These are phyloP conservation scores for Papilio helenus DNA, from an alignment of 1,140 invertebrate species.

Conservation along the genomic window DNA sequence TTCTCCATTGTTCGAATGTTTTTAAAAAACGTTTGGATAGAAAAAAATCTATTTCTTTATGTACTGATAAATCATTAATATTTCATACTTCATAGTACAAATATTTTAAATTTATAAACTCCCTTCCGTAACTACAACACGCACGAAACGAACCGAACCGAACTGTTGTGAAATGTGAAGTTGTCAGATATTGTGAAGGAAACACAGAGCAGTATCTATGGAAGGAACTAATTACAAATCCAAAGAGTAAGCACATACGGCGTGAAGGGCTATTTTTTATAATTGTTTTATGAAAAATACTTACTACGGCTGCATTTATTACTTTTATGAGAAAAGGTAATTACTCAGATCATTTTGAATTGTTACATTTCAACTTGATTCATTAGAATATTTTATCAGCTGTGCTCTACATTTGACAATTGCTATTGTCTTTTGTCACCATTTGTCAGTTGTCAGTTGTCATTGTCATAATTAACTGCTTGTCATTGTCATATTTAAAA, in stretches of 20 bases:
- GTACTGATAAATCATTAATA: conserved; percentile 1
- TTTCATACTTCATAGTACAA: conserved; percentile 22
- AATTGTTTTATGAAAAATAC: too few species aligned
- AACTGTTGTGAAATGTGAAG: conserved; percentile 30
- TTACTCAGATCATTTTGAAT: too few species aligned
- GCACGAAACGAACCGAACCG: conserved; percentile 24
- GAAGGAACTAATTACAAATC: background rate
- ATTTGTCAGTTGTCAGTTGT: background rate
- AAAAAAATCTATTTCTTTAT: conserved; percentile 1
- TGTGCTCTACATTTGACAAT: background rate
- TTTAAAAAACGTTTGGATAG: background rate
- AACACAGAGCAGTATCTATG: background rate
- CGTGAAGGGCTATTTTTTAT: too few species aligned
- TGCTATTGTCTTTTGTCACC: background rate
- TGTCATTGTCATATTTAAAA: background rate
- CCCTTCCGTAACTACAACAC: background rate
- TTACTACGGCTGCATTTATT: too few species aligned
- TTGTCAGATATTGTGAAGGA: conserved; percentile 1
- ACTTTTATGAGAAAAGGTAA: too few species aligned
- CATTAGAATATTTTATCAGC: background rate
- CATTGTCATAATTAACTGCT: background rate
- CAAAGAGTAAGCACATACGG: background rate
- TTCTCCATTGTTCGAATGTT: conserved; percentile 32
- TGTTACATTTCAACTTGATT: background rate
- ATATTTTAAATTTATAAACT: background rate